Percentiles rank a stretch among this genome's conserved stretches.
Evolutionary conservation across 2,888 invertebrate genomes (phyloP).

Genomic region (Synanthedon andrenaeformis): DNA sequence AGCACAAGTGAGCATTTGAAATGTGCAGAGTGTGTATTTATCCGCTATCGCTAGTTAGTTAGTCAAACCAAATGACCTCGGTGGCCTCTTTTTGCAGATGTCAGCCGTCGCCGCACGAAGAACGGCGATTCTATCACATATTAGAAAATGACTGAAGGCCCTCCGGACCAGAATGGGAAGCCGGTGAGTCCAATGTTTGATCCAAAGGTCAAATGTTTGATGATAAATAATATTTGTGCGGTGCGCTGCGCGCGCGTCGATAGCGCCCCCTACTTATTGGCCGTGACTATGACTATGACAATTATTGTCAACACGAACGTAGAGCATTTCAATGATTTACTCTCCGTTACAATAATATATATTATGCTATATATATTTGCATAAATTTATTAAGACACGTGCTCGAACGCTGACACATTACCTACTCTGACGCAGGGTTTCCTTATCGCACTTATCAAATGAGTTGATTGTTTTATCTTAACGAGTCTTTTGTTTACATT

Average conservation of each 20-base stretch:
- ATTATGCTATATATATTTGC: too few species aligned
- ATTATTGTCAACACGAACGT: neutral
- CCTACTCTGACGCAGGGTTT: conserved; percentile 1
- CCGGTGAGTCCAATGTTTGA: conserved; percentile 37
- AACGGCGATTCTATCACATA: conserved; percentile 65
- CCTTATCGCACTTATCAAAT: conserved; percentile 5
- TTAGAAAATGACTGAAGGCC: conserved; percentile 68
- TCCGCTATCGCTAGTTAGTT: conserved; percentile 8
- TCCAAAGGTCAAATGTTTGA: conserved; percentile 9
- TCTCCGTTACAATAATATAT: too few species aligned
- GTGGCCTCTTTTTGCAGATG: conserved; percentile 55
- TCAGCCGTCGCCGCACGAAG: conserved; percentile 61
- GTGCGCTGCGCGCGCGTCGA: conserved; percentile 1
- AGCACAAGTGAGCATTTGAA: conserved; percentile 45
- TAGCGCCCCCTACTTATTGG: neutral
- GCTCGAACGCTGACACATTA: neutral
- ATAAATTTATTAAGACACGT: neutral
- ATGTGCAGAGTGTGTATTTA: neutral
- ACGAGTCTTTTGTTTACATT: too few species aligned
- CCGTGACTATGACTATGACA: conserved; percentile 4
- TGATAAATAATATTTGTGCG: conserved; percentile 5
- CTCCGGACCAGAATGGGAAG: conserved; percentile 49
- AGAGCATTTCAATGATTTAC: too few species aligned
- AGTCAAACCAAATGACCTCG: conserved; percentile 40
- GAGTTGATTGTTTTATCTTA: conserved; percentile 1